Base-by-base conservation (phyloP, 1,140 invertebrate species). In the Diploscapter pachys region DNA sequence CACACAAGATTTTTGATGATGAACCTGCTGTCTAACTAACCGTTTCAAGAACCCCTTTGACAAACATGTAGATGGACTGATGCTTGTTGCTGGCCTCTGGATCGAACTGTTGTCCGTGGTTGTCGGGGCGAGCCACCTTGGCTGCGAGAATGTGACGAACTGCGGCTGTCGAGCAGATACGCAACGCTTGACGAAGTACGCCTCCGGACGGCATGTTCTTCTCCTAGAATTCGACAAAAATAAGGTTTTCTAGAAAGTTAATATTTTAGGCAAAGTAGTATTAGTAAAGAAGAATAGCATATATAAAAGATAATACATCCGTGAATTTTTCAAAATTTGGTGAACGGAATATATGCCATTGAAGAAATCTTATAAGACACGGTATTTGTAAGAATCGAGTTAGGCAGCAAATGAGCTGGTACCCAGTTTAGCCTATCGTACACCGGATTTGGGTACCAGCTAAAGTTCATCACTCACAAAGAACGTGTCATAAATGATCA, bases 161-260 rank as follows among this genome's bases (percentile, higher is more conserved):
- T 49, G 83, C 75, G n/a, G 81, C 74, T 3, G 82, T 85, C 31
- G 83, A 79, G 0, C 79, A 79, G 52, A 99, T 88, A 87, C 97
- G 88, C 52, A 99, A 89, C 87, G 95, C 97, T 87, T 99, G 97
- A 75, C 96, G 88, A 9, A 99, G 87, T 78, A 99, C 99, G 59
- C 96, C 96, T 51, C 97, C 97, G 83, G 92, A 93, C n/a, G 95
- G 96, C 95, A 99, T 98, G 85, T 98, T 99, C 88, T 99, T 99
- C 86, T 99, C 97, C 0, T 68, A 6, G 1, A 31, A 31, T 48
- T 9, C 5, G 2, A 13, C 31, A 64, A 5, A 5, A 13, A 64
- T 11, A 59, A 11, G 11, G 13, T 11, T 11, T 11, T 11, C 13
- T 59, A 59, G 57, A 31, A 31, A 31, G 31, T 31, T 31, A 0